These are phyloP conservation scores for Diarsia brunnea DNA, from an alignment of 2,888 invertebrate genomes.

Conservation along the genomic window DNA sequence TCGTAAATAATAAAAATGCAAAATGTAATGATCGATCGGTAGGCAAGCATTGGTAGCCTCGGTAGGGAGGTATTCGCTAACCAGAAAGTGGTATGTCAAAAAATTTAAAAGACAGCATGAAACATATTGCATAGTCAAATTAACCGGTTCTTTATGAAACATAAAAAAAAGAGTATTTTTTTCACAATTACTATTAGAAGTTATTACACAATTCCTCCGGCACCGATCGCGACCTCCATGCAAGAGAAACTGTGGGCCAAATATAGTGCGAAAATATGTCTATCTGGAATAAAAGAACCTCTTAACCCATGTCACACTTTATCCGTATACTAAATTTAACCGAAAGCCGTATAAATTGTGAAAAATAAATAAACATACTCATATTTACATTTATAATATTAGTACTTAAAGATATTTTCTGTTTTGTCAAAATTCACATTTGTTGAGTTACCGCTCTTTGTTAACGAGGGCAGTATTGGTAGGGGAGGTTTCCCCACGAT, in stretches of 20 bases:
- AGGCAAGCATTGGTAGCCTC: conserved; percentile 20
- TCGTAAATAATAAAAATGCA: conserved; percentile 68
- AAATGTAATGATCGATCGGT: conserved; percentile 68
- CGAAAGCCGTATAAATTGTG: background rate
- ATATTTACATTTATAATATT: background rate
- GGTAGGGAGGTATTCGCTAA: conserved; percentile 28
- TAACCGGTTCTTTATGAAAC: background rate
- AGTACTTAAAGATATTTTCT: background rate
- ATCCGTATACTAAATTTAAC: background rate
- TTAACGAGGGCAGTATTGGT: background rate
- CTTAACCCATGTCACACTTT: background rate
- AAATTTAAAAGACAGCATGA: background rate
- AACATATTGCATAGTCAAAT: background rate
- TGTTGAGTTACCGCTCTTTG: background rate
- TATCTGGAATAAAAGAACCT: background rate
- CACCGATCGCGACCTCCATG: too few relatives aligned
- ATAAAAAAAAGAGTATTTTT: too few relatives aligned
- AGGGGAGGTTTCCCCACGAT: conserved; percentile 32
- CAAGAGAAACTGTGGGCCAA: too few relatives aligned
- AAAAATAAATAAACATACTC: background rate
- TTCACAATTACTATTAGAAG: too few relatives aligned
- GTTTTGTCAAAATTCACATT: background rate
- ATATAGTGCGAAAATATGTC: too few relatives aligned
- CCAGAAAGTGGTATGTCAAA: background rate
- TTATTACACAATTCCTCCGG: too few relatives aligned